A percentile compares a stretch with the other conserved stretches of the same genome.
phyloP scores from a whole-genome alignment of 2,888 invertebrate species.

The Cantharis flavilabris region DNA sequence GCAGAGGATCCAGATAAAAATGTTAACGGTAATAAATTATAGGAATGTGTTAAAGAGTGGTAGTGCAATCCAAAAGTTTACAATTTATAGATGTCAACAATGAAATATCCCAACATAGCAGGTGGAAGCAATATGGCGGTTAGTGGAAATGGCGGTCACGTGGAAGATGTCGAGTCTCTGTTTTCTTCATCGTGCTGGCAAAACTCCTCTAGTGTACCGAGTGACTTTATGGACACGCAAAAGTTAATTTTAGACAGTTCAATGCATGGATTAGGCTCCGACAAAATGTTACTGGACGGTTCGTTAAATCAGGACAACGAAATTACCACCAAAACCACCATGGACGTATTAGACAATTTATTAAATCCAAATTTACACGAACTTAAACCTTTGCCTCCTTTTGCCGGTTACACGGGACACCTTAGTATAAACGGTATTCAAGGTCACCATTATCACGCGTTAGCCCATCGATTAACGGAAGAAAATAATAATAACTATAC shows the following conservation, averaged over 20 bases:
- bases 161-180: constrained; percentile 69
- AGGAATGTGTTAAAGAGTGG: constrained; percentile 12
- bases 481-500: constrained; percentile 70
- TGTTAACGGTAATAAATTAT: constrained; percentile 29
- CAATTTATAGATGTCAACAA: constrained; percentile 49
- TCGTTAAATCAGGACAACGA: constrained; percentile 58
- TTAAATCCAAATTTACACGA: constrained; percentile 75
- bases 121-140: constrained; percentile 53
- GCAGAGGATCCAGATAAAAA: constrained; percentile 25
- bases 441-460: constrained; percentile 85
- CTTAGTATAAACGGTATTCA: constrained; percentile 86
- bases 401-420: constrained; percentile 84
- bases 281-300: constrained; percentile 57
- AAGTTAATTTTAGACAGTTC: constrained; percentile 64
- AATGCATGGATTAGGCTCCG: constrained; percentile 54
- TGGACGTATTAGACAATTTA: constrained; percentile 74
- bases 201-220: constrained; percentile 56
- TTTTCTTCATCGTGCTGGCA: constrained; percentile 76
- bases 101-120: constrained; percentile 55
- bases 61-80: constrained; percentile 18
- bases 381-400: constrained; percentile 83
- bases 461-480: constrained; percentile 75
- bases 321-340: constrained; percentile 54
- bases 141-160: constrained; percentile 51
- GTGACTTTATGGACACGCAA: constrained; percentile 61